Base-by-base conservation (phyloP, 2,113 vertebrate species). In the Rynchops niger region DNA sequence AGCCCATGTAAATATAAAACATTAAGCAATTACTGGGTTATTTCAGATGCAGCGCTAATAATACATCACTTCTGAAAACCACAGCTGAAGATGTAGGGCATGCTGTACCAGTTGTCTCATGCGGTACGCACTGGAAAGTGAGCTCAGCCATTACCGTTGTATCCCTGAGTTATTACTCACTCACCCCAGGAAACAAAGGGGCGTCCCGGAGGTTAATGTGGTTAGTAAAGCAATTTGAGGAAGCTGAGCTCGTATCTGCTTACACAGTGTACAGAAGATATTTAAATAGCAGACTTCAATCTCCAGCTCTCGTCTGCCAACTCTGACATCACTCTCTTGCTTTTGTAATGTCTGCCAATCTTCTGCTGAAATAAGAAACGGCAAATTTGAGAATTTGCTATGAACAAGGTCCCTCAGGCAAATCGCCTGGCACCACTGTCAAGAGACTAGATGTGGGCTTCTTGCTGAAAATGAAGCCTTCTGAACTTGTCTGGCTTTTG, bases 1-100 rank as follows among this genome's bases (percentile, higher is more conserved):
- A 81, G 91, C 67, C 79, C 88, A 86, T 95, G 96, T 94, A 97
- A 97, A 96, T 96, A 96, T 92, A 94, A 97, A 96, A 66, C 96
- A 94, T 95, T 95, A 91, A 96, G 97, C 93, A 96, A 97, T 97
- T 96, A 96, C 93, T 40, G 79, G 89, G 84, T 91, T 94, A 89
- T 95, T 96, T 91, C 88, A 49, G 94, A 95, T 88, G 96, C 96
- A 96, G 80, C 3, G 70, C 94, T 96, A 93, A 90, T 61, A 95
- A 95, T 97, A 65, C 50, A 93, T 95, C 69, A 93, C 81, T 95
- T 72, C 88, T 90, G 93, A 50, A 83, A 74, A 52, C 7, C 77
- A 58, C 90, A 50, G 90, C 66, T 78, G 88, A 88, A 59, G 61
- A 30, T 90, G 73, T 49, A 63, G 82, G 88, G 82, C 88, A 77